Percentiles rank a stretch among this genome's conserved stretches.
These are phyloP conservation scores for Oxyteleia sp. DNA, from an alignment of 2,888 invertebrate genomes.

Conservation along the genomic window DNA sequence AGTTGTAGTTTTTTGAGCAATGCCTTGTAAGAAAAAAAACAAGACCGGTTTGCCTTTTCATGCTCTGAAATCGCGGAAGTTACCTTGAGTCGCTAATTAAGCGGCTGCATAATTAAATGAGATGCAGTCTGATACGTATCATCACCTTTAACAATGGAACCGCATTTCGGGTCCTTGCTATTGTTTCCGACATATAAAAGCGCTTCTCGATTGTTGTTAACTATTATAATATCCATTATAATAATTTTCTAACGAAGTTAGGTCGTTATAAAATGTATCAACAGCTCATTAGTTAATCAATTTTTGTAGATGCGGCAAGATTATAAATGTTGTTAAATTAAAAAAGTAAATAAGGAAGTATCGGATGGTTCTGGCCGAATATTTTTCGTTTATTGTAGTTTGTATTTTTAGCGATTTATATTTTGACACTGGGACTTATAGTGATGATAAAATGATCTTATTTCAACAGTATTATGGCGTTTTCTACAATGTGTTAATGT, in stretches of 20 bases:
- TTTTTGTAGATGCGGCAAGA: constrained; percentile 7
- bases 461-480: too few relatives aligned
- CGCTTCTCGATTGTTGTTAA: constrained; percentile 24
- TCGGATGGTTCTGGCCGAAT: too few relatives aligned
- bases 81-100: constrained; percentile 54
- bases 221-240: constrained; percentile 18
- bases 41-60: constrained; percentile 44
- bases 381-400: too few relatives aligned
- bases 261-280: neutral
- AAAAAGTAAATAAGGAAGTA: too few relatives aligned
- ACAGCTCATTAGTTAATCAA: constrained; percentile 8
- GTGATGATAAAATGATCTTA: too few relatives aligned
- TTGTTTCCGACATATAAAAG: constrained; percentile 38
- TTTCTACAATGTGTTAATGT: too few relatives aligned
- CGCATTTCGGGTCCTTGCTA: constrained; percentile 31
- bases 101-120: constrained; percentile 51
- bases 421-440: too few relatives aligned
- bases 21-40: too few relatives aligned
- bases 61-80: constrained; percentile 48
- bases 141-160: constrained; percentile 61
- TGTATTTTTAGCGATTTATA: too few relatives aligned
- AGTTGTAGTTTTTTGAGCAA: too few relatives aligned
- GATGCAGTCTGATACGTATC: constrained; percentile 63
- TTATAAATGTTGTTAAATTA: constrained; percentile 1
- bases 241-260: neutral